Percentiles rank a stretch among this genome's conserved stretches.
Evolutionary conservation across 2,113 vertebrate genomes (phyloP).

Genomic region (Odobenus rosmarus): DNA sequence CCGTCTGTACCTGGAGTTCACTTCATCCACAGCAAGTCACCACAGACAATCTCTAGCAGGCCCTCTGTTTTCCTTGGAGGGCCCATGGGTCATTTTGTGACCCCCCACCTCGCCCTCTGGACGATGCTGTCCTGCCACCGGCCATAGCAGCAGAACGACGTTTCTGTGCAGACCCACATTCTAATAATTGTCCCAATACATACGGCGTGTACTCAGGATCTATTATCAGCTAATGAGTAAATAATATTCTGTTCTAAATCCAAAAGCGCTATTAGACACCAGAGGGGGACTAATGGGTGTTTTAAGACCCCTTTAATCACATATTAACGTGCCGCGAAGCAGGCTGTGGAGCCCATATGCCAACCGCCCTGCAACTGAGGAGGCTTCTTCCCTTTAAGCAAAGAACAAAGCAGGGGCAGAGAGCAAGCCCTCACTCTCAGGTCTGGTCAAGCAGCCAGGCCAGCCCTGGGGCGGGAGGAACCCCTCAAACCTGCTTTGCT

Average conservation of each 20-base stretch:
- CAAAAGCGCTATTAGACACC: constrained; percentile 71
- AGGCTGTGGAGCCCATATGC: constrained; percentile 54
- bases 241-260: constrained; percentile 80
- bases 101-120: neutral
- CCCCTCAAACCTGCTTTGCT: neutral
- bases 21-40: neutral
- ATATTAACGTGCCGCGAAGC: constrained; percentile 56
- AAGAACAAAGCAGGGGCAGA: neutral
- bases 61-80: neutral
- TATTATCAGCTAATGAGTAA: constrained; percentile 80
- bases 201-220: constrained; percentile 4
- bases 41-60: neutral
- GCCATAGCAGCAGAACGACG: rapidly evolving
- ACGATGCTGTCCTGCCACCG: neutral
- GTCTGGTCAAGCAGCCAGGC: neutral
- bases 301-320: constrained; percentile 81
- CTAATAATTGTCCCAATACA: constrained; percentile 34
- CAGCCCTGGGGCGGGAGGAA: neutral
- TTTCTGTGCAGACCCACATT: neutral
- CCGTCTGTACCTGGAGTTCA: neutral
- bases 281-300: constrained; percentile 78
- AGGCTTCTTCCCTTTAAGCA: neutral
- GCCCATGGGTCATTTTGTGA: neutral
- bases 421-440: neutral
- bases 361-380: neutral